Evolutionary conservation across 2,113 vertebrate species (phyloP), one percentile per base, ranked within the genome.

Genomic region (Aramus guarauna): DNA sequence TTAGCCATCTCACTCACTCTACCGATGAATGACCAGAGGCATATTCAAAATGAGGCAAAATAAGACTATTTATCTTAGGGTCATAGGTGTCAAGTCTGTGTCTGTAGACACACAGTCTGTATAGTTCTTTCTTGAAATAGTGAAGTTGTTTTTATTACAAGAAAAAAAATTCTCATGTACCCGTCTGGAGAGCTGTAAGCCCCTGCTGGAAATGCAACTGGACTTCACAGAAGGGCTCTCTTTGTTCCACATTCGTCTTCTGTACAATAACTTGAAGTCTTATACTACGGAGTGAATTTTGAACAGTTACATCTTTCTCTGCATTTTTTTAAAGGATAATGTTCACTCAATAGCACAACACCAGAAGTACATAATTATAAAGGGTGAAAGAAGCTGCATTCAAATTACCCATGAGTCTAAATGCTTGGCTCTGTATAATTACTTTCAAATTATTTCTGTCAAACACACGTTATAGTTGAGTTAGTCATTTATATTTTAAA

Each of bases 381-480:
- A 94, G 77, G 66, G 62, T 91, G 91, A 97, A 92, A 91, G 59
- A 97, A 93, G 34, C 68, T 96, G 87, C 90, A 96, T 97, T 97
- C 73, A 96, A 92, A 97, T 97, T 97, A 97, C 79, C 83, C 89
- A 86, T 69, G 94, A 94, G 95, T 79, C 75, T 88, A 96, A 98
- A 96, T 91, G 73, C 79, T 94, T 96, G 67, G 47, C 45, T 96
- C 92, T 80, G 27, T 88, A 97, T 95, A 97, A 96, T 96, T 94
- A 92, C 55, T 94, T 96, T 91, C 72, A 96, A 96, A 92, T 97
- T 96, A 96, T 96, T 97, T 96, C 88, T 96, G 76, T 97, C 88
- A 97, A 97, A 96, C 53, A 94, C 39, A 63, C 23, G 2, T 87
- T 97, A 93, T 63, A 94, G 55, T 59, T 97, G 52, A 97, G 73